Evolutionary conservation across 2,888 invertebrate species (phyloP), one percentile per base, ranked within the genome.

Genomic region (Drosophila tripunctata): DNA sequence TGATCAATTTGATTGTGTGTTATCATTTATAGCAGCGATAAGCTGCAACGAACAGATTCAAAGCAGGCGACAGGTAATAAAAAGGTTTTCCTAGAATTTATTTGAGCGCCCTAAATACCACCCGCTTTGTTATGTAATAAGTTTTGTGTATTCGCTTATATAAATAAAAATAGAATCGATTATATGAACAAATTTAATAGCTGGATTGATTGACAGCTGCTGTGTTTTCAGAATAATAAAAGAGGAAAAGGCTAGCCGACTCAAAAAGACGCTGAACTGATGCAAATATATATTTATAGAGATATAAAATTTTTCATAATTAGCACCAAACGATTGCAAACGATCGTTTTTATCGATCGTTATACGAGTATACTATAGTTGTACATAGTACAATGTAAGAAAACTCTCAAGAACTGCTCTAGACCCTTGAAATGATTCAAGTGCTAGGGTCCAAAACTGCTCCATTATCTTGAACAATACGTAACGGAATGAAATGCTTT

Each of bases 81-180:
- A 76, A 65, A 66, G 67, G 50, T 61, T 60, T 72, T 65, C 72
- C 71, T 47, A 54, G 71, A 71, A 74, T 22, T 33, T 12, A 38
- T 17, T 7, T 6, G 4, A 14, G 21, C 21, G 10, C 5, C 21
- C 30, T 15, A 40, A 44, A 35, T 44, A 40, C n/a, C 33, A 36
- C 10, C 10, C 8, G 27, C 8, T 21, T 19, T 14, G 6, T 43
- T 17, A 21, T 21, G 27, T 33, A 52, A 66, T 12, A 3, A 35
- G 15, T 17, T 40, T n/a, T n/a, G n/a, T 27, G 6, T 27, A 27
- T 27, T n/a, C 10, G 15, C 19, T 8, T 33, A 6, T 33, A 15
- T 4, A 31, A 17, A 17, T 47, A 1, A 19, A 27, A 51, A 27
- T 30, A 40, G 5, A 51, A 21, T 30, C 4, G 5, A 19, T 27